These are phyloP conservation scores for Pygoscelis adeliae DNA, from an alignment of 2,113 vertebrate species.

Conservation along the genomic window DNA sequence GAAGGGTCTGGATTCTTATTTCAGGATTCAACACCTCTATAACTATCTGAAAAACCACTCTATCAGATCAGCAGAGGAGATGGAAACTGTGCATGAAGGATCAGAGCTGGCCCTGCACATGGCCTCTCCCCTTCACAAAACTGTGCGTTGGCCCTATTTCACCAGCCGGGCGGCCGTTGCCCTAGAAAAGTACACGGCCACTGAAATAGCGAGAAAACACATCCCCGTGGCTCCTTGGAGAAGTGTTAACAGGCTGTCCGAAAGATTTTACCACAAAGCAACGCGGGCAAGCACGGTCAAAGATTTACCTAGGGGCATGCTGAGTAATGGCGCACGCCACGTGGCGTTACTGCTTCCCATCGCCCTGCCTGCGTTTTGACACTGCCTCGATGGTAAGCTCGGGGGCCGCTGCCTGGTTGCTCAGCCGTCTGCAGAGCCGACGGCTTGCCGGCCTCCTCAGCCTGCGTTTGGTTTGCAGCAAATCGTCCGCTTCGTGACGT, in stretches of 20 bases:
- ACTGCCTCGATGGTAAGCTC: too few species aligned
- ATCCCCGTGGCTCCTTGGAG: background rate
- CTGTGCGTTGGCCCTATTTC: background rate
- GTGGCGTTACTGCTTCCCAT: background rate
- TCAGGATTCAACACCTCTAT: background rate
- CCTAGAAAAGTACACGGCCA: background rate
- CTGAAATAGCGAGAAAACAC: background rate
- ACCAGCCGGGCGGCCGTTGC: background rate
- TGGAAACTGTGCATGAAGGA: background rate
- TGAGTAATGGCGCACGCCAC: background rate
- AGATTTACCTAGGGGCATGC: background rate
- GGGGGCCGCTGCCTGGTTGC: background rate
- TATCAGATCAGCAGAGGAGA: background rate
- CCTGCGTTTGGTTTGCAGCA: too few species aligned
- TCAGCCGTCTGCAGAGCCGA: background rate
- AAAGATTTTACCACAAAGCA: background rate
- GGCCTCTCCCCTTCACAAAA: background rate
- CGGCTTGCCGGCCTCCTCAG: too few species aligned
- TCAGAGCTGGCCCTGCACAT: background rate
- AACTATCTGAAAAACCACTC: background rate
- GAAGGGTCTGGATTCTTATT: background rate
- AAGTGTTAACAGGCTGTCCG: background rate
- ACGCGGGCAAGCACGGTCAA: background rate
- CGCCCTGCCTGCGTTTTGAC: background rate
- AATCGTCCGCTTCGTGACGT: fast-evolving